phyloP scores from a whole-genome alignment of 2,888 invertebrate genomes.

The Meganola albula region DNA sequence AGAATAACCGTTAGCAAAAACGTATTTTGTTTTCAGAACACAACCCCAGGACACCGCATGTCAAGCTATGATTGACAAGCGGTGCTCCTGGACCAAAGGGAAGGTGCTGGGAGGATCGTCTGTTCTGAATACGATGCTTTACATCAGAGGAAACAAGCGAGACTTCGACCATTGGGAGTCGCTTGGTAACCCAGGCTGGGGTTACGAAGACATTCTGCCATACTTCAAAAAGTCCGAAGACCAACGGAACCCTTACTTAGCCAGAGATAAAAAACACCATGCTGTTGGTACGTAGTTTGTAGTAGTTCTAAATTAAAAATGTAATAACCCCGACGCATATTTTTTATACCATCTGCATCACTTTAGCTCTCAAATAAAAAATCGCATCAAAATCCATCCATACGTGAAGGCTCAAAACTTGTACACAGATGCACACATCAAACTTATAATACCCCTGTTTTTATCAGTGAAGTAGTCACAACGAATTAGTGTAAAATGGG shows the following conservation, averaged over 20 bases:
- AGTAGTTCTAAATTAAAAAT: neutral
- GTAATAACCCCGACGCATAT: neutral
- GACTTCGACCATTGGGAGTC: conserved; percentile 94
- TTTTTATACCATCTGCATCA: too few species aligned
- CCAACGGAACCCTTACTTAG: conserved; percentile 92
- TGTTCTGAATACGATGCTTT: conserved; percentile 93
- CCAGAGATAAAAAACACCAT: conserved; percentile 84
- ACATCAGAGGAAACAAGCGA: conserved; percentile 90
- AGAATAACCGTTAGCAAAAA: too few species aligned
- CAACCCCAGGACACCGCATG: conserved; percentile 90
- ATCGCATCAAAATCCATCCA: too few species aligned
- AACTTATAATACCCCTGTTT: too few species aligned
- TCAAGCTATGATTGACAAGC: conserved; percentile 89
- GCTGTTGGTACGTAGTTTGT: conserved; percentile 77
- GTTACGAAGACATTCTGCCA: conserved; percentile 86
- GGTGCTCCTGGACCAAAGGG: conserved; percentile 93
- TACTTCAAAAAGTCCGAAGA: conserved; percentile 93
- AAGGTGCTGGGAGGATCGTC: conserved; percentile 93
- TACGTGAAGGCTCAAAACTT: too few species aligned
- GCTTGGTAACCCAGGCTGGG: conserved; percentile 93
- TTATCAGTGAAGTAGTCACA: too few species aligned
- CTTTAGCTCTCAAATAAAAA: neutral
- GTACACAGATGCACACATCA: too few species aligned
- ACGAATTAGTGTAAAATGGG: too few species aligned
- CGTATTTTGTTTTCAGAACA: conserved; percentile 85